phyloP scores from a whole-genome alignment of 1,140 invertebrate genomes.

The Pseudobourletiella spinata region DNA sequence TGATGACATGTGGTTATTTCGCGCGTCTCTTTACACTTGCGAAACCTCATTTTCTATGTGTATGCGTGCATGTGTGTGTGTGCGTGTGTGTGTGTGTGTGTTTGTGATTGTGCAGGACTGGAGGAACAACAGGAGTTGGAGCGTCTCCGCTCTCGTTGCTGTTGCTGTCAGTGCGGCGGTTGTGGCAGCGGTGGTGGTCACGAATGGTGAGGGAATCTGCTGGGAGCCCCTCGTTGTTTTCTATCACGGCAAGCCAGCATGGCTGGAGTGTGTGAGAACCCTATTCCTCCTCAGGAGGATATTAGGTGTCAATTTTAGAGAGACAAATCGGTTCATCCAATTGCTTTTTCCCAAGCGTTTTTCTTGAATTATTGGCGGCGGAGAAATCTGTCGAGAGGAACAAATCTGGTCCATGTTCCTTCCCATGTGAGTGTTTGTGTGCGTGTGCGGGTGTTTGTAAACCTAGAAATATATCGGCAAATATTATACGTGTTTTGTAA shows the following conservation, averaged over 20 bases:
- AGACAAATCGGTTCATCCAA: constrained; percentile 36
- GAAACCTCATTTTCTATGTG: no score
- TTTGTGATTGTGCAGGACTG: no score
- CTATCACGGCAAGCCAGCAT: background rate
- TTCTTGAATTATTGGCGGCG: constrained; percentile 33
- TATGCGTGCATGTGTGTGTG: no score
- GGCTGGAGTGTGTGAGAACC: no score
- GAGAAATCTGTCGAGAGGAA: constrained; percentile 31
- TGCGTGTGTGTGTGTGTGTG: no score
- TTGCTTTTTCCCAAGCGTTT: constrained; percentile 36
- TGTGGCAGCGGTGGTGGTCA: no score
- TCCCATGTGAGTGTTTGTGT: no score
- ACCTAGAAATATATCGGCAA: constrained; percentile 32
- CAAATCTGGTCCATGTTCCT: constrained; percentile 24
- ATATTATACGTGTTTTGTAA: constrained; percentile 27
- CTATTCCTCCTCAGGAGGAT: constrained; percentile 19
- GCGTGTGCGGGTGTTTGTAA: no score
- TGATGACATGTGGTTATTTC: background rate
- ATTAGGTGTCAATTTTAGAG: constrained; percentile 36
- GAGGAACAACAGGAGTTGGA: no score
- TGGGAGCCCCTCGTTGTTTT: no score
- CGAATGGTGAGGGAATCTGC: no score
- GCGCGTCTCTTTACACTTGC: background rate
- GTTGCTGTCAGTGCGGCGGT: background rate
- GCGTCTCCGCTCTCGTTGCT: no score